Conservation (phyloP, 2,888 invertebrate genomes). For the Cynaeus angustus region DNA sequence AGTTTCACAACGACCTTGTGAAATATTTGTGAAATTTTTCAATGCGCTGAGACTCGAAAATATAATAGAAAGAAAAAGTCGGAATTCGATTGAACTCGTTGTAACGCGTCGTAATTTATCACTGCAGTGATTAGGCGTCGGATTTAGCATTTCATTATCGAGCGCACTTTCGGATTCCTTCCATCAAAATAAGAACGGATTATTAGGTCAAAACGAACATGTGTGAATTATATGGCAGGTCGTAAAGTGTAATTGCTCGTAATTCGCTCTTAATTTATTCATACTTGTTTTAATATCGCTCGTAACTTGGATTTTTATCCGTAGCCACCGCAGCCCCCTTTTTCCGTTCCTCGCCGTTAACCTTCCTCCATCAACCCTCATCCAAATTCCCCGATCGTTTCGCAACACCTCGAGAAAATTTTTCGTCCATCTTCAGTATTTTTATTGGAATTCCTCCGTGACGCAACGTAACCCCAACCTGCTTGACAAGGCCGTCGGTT, state of each 20-base stretch:
- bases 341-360: too few relatives aligned
- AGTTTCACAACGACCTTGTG: conserved; percentile 19
- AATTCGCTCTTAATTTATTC: conserved; percentile 21
- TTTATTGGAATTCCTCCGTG: conserved; percentile 46
- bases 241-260: conserved; percentile 32
- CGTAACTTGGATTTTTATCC: too few relatives aligned
- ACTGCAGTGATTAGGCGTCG: conserved; percentile 22
- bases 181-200: conserved; percentile 27
- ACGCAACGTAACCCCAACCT: conserved; percentile 52
- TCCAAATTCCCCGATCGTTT: not conserved
- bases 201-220: conserved; percentile 38
- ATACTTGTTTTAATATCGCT: conserved; percentile 13
- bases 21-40: conserved; percentile 24
- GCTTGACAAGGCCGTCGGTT: conserved; percentile 39
- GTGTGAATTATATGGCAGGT: conserved; percentile 20
- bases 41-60: not conserved
- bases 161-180: conserved; percentile 31
- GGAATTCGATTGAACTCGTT: not conserved
- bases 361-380: too few relatives aligned
- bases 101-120: conserved; percentile 16
- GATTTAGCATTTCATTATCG: conserved; percentile 26
- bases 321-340: too few relatives aligned
- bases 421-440: conserved; percentile 6
- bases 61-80: not conserved
- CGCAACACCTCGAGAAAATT: not conserved